phyloP scores from a whole-genome alignment of 2,888 invertebrate genomes.

The Xanthostigma xanthostigma region DNA sequence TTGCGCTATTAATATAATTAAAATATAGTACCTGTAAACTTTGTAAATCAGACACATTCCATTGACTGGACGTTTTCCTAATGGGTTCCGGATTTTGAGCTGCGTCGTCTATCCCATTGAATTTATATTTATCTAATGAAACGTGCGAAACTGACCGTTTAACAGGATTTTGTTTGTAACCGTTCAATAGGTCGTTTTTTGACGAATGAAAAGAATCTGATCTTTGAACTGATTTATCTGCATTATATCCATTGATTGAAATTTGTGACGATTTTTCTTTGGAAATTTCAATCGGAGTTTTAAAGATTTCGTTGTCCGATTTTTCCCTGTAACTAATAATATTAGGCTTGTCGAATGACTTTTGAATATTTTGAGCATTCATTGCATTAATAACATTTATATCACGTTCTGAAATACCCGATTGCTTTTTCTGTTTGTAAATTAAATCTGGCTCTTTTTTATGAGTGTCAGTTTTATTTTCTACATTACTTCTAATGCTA shows the following conservation, averaged over 20 bases:
- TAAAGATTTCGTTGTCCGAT: no score
- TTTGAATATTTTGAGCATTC: neutral
- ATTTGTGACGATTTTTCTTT: no score
- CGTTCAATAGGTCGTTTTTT: conserved; percentile 13
- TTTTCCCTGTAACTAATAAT: no score
- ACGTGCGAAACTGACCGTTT: conserved; percentile 31
- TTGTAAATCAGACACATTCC: conserved; percentile 30
- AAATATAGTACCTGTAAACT: conserved; percentile 27
- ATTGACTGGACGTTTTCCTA: conserved; percentile 25
- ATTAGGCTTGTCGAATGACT: neutral
- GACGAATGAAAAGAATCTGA: conserved; percentile 5
- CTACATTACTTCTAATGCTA: conserved; percentile 25
- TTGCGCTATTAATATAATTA: neutral
- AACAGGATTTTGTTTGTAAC: conserved; percentile 22
- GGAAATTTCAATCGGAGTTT: no score
- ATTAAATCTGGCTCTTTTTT: neutral
- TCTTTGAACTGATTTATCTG: conserved; percentile 13
- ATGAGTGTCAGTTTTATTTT: conserved; percentile 9
- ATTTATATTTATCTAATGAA: conserved; percentile 23
- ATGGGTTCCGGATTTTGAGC: conserved; percentile 14
- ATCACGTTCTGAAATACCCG: conserved; percentile 5
- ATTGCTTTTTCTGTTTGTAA: neutral
- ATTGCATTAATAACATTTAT: conserved; percentile 4
- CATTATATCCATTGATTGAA: no score
- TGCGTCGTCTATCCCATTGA: conserved; percentile 5